A percentile compares a stretch with the other conserved stretches of the same genome.
phyloP scores from a whole-genome alignment of 2,888 invertebrate genomes.

The Epirrhoe alternata region DNA sequence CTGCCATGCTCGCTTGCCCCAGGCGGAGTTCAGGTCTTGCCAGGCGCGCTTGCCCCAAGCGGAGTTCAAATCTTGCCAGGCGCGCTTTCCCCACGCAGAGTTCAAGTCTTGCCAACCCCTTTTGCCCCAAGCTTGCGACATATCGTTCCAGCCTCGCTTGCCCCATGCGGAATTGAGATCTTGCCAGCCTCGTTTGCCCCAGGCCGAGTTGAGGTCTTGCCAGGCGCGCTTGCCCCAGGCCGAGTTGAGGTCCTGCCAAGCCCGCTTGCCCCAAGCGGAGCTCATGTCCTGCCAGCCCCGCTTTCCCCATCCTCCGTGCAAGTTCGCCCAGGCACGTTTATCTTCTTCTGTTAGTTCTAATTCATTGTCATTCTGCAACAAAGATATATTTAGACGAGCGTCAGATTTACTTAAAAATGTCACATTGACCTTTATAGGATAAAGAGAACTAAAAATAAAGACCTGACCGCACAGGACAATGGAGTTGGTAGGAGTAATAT shows the following conservation, averaged over 20 bases:
- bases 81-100: constrained; percentile 83
- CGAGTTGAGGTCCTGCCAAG: constrained; percentile 82
- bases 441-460: constrained; percentile 9
- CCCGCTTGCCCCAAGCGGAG: constrained; percentile 84
- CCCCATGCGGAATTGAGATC: constrained; percentile 86
- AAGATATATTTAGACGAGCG: constrained; percentile 2
- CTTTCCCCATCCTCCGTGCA: constrained; percentile 86
- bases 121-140: constrained; percentile 83
- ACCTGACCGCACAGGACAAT: not conserved
- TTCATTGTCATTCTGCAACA: constrained; percentile 71
- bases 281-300: constrained; percentile 84
- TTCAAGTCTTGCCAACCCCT: constrained; percentile 86
- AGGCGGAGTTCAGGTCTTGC: constrained; percentile 82
- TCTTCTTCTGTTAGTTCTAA: constrained; percentile 83
- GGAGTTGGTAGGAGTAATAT: not conserved
- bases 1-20: constrained; percentile 87
- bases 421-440: constrained; percentile 22
- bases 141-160: constrained; percentile 85
- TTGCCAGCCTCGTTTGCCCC: constrained; percentile 87
- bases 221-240: constrained; percentile 86
- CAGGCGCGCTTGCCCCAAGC: constrained; percentile 87
- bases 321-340: constrained; percentile 86
- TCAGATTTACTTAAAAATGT: constrained; percentile 9
- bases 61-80: constrained; percentile 84
- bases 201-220: constrained; percentile 81